These are phyloP conservation scores for Cotesia glomerata DNA, from an alignment of 1,140 invertebrate genomes.

Conservation along the genomic window DNA sequence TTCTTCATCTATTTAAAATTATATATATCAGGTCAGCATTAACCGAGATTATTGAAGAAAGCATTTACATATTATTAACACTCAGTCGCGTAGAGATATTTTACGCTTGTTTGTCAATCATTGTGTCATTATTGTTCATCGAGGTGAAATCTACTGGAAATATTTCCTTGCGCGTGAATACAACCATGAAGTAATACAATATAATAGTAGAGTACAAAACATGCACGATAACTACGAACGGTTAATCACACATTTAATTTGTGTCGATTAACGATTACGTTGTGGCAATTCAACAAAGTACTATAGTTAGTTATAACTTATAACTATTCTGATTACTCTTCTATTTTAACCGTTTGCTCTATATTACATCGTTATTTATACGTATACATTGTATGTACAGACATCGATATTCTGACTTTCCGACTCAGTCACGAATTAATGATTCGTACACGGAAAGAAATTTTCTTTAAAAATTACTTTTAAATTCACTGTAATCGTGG, in stretches of 20 bases:
- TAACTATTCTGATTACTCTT: too few relatives aligned
- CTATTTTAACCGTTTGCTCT: too few relatives aligned
- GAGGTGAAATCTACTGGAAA: slow-evolving; percentile 3
- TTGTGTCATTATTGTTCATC: not conserved
- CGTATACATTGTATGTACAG: too few relatives aligned
- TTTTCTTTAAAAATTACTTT: too few relatives aligned
- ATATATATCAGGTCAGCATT: too few relatives aligned
- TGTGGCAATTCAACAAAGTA: slow-evolving; percentile 39
- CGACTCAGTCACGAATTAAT: too few relatives aligned
- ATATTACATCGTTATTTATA: too few relatives aligned
- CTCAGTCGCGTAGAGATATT: not conserved
- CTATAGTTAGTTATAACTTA: not conserved
- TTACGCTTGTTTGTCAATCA: slow-evolving; percentile 8
- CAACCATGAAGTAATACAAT: slow-evolving; percentile 1
- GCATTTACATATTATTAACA: not conserved
- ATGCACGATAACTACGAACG: slow-evolving; percentile 24
- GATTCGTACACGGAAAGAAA: too few relatives aligned
- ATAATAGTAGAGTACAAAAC: slow-evolving; percentile 5
- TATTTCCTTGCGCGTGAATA: not conserved
- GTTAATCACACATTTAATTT: slow-evolving; percentile 50
- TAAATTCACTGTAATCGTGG: too few relatives aligned
- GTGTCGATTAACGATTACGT: slow-evolving; percentile 45
- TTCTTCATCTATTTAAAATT: too few relatives aligned
- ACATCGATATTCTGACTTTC: too few relatives aligned
- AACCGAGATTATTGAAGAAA: too few relatives aligned